Evolutionary conservation across 2,113 vertebrate genomes (phyloP), one percentile per base, ranked within the genome.

Genomic region (Sylvia atricapilla): DNA sequence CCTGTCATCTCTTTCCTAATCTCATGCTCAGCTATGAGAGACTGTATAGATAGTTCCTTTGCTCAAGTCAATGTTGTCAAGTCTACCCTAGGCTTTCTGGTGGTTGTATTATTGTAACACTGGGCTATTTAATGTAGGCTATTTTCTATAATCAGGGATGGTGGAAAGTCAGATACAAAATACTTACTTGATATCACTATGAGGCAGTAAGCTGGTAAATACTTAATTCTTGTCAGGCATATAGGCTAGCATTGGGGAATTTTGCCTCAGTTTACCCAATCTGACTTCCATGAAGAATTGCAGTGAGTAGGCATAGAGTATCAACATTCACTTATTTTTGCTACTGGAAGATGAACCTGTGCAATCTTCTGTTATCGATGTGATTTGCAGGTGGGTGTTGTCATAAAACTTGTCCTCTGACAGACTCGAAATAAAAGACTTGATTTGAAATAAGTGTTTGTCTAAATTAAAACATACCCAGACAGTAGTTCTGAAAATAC

Each of bases 11-110:
- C 41, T 83, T 80, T 44, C 28, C 41, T 43, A 80, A n/a, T 13
- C 53, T 92, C 0, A 0, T 31, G 15, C 39, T 31, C 39, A 72
- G 2, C 52, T 68, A 1, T 33, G 15, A 64, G 31, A 77, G 55
- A 28, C 7, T n/a, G 2, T n/a, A 13, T 6, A 37, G 35, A 13
- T 47, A 30, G 13, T 85, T 72, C 24, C 10, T 52, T 73, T 69
- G 22, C 62, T 73, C 18, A 60, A 11, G 15, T 85, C 53, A 60
- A 6, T 22, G 3, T 28, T 73, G 35, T 69, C 21, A 66, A 62
- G 22, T 70, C 24, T 74, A 1, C 15, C 55, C 17, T 50, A 62
- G 43, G 18, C 20, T 74, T 91, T 87, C 25, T 52, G 8, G 31
- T 31, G 44, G 43, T 50, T 35, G 2, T n/a, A 7, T 47, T 47